Evolutionary conservation across 2,797 vertebrate genomes (phyloP), one percentile per base, ranked within the genome.

Genomic region (Ptychobarbus kaznakovi): DNA sequence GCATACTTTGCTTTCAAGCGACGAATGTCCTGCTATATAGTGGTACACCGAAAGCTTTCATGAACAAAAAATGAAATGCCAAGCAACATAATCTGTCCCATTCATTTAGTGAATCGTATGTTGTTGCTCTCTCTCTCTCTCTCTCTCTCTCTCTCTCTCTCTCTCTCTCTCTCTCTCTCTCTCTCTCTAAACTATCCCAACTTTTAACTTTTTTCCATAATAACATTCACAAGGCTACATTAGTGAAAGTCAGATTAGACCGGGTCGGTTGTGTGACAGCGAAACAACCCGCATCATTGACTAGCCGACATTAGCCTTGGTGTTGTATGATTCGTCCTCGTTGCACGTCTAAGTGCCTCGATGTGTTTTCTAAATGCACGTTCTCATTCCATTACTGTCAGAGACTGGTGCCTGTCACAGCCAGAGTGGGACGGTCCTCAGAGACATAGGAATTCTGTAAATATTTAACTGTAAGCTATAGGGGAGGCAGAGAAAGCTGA

Each of bases 351-450:
- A 91, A 93, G 91, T 91, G 79, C 91, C 90, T 78, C 86, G 87
- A 92, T 90, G 89, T 93, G 91, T 94, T 93, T 88, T 89, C 90
- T 93, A 93, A 94, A 94, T 65, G 82, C 77, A 40, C 18, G 20
- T 84, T 94, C 92, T 85, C 87, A 85, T 92, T 89, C 87, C 89
- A 92, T 94, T 92, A 93, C 85, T 82, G 69, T 94, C 92, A 92
- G 89, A 92, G 87, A 61, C 53, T 10, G 85, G 85, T 70, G 82
- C 65, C 73, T 74, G 16, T 77, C 78, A 86, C 90, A 90, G 35
- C 78, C 58, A 5, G 32, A 51, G 58, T 53, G 84, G 38, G 61
- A 25, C 6, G 42, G 80, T 84, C 87, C 80, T 82, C 73, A 4
- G 84, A 86, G 84, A 92, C 86, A 86, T 88, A 51, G 78, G 81